phyloP scores from a whole-genome alignment of 2,797 vertebrate genomes.

The Semotilus atromaculatus region DNA sequence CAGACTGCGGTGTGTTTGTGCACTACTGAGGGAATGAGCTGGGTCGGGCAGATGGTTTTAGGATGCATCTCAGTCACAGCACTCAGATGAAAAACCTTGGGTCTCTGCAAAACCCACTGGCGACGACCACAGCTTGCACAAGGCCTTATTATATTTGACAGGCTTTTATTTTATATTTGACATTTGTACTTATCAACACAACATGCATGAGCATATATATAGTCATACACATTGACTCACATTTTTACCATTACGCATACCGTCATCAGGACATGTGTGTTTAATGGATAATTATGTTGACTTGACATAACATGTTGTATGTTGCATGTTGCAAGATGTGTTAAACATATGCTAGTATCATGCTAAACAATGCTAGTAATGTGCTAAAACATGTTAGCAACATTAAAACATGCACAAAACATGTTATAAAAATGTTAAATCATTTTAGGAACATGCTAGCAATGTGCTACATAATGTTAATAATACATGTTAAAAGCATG shows the following conservation, averaged over 20 bases:
- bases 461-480: neutral
- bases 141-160: neutral
- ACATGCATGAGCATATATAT: neutral
- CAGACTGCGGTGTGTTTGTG: slow-evolving; percentile 54
- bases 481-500: neutral
- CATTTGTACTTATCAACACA: neutral
- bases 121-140: neutral
- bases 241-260: neutral
- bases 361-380: neutral
- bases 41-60: slow-evolving; percentile 68
- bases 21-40: slow-evolving; percentile 61
- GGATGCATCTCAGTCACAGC: slow-evolving; percentile 71
- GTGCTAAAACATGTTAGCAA: neutral
- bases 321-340: neutral
- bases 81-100: slow-evolving; percentile 38
- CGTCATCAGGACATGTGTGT: neutral
- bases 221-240: neutral
- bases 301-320: neutral
- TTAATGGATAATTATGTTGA: neutral
- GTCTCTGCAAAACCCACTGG: neutral
- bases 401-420: neutral
- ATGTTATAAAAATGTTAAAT: neutral
- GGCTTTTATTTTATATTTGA: too few species aligned
- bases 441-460: neutral
- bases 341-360: neutral